phyloP scores from a whole-genome alignment of 2,113 vertebrate species.

The Hylia prasina region DNA sequence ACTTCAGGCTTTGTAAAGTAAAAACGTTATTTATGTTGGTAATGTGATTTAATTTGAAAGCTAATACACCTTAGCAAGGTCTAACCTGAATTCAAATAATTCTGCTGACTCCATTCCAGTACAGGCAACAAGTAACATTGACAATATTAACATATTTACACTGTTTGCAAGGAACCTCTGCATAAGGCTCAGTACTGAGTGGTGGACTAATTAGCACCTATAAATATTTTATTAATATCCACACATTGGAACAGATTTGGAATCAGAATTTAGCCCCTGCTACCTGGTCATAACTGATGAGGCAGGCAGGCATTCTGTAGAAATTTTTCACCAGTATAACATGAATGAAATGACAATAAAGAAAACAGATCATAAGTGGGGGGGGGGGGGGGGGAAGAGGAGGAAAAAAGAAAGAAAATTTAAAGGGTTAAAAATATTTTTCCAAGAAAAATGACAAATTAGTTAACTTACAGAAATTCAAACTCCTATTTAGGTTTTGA shows the following conservation, averaged over 20 bases:
- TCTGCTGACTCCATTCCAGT: neutral
- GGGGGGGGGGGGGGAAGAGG: neutral
- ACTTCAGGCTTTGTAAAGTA: neutral
- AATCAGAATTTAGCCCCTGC: neutral
- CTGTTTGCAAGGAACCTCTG: neutral
- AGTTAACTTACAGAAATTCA: neutral
- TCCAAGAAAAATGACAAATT: neutral
- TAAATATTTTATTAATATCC: neutral
- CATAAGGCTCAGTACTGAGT: neutral
- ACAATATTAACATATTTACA: neutral
- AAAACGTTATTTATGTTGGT: neutral
- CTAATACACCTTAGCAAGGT: neutral
- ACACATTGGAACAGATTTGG: neutral
- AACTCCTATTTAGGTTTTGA: neutral
- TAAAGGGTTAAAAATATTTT: neutral
- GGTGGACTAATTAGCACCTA: neutral
- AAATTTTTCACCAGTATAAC: neutral
- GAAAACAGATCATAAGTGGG: neutral
- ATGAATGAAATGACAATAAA: neutral
- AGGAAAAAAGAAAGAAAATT: neutral
- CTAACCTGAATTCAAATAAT: neutral
- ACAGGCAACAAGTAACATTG: neutral
- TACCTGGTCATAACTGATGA: neutral
- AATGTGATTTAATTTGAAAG: neutral
- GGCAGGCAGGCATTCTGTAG: neutral